phyloP scores from a whole-genome alignment of 2,797 vertebrate species.

The Spheniscus humboldti region DNA sequence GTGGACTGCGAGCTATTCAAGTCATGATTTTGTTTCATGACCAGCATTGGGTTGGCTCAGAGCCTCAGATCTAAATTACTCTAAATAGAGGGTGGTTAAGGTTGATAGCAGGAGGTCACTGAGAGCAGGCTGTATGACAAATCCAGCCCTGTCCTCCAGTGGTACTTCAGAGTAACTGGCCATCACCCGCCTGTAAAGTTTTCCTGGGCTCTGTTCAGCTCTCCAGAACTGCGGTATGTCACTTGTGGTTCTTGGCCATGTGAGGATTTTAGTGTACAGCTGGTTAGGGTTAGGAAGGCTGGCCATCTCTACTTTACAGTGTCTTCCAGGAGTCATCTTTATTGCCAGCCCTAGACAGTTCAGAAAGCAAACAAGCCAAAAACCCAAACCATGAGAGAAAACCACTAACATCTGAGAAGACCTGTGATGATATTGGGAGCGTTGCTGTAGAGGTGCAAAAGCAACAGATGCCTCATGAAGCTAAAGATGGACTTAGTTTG shows the following conservation, averaged over 20 bases:
- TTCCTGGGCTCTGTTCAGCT: not conserved
- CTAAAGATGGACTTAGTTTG: not conserved
- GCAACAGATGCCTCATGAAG: not conserved
- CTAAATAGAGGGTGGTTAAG: not conserved
- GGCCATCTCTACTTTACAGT: not conserved
- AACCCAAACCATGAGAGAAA: not conserved
- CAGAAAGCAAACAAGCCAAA: not conserved
- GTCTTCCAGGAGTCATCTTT: constrained; percentile 45
- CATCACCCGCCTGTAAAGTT: not conserved
- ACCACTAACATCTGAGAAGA: not conserved
- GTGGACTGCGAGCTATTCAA: constrained; percentile 4
- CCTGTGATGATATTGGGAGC: not conserved
- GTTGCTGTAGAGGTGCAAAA: not conserved
- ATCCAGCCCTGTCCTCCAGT: not conserved
- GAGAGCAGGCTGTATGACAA: not conserved
- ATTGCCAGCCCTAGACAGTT: constrained; percentile 30
- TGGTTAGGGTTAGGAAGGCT: constrained; percentile 22
- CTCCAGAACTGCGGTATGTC: not conserved
- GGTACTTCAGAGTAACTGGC: not conserved
- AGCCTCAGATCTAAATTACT: not conserved
- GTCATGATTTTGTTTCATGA: constrained; percentile 20
- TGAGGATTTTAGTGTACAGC: not conserved
- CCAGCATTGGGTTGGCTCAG: not conserved
- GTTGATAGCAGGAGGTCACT: constrained; percentile 5
- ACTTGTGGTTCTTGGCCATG: constrained; percentile 11